A percentile compares a stretch with the other conserved stretches of the same genome.
These are phyloP conservation scores for Odontocolon sp. DNA, from an alignment of 2,888 invertebrate species.

Conservation along the genomic window DNA sequence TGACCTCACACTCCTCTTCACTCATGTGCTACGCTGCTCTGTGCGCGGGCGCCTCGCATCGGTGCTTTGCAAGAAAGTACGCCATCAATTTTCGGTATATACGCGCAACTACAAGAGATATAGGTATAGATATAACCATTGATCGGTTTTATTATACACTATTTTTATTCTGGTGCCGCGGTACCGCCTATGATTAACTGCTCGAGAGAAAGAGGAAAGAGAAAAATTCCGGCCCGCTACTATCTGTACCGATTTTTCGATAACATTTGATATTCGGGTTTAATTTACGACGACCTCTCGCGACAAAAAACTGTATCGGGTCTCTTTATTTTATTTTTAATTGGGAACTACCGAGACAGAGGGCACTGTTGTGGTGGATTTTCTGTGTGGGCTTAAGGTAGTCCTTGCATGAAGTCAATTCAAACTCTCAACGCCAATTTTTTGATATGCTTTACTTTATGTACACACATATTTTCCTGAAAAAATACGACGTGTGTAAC, in stretches of 20 bases:
- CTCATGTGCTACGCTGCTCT: not conserved
- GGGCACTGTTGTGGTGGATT: too few relatives aligned
- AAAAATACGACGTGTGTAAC: too few relatives aligned
- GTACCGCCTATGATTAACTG: conserved; percentile 54
- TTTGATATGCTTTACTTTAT: too few relatives aligned
- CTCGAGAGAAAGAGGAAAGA: conserved; percentile 2
- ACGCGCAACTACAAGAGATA: conserved; percentile 13
- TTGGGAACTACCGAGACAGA: too few relatives aligned
- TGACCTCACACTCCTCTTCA: too few relatives aligned
- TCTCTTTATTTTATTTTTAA: not conserved
- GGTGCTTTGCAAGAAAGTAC: conserved; percentile 54
- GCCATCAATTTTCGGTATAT: conserved; percentile 51
- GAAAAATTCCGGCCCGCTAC: conserved; percentile 14
- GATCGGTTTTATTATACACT: conserved; percentile 52
- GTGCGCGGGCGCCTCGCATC: conserved; percentile 32
- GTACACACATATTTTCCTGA: too few relatives aligned
- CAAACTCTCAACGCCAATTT: too few relatives aligned
- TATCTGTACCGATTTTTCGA: conserved; percentile 52
- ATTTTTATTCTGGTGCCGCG: conserved; percentile 44
- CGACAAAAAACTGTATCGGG: conserved; percentile 11
- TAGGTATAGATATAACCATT: conserved; percentile 35
- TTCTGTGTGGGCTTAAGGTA: too few relatives aligned
- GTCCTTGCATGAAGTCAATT: too few relatives aligned
- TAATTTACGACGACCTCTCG: conserved; percentile 43
- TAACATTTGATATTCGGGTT: conserved; percentile 51